A percentile compares a stretch with the other conserved stretches of the same genome.
These are phyloP conservation scores for Scolanthus callimorphus DNA, from an alignment of 92 coral and sea anemone species.

Conservation along the genomic window DNA sequence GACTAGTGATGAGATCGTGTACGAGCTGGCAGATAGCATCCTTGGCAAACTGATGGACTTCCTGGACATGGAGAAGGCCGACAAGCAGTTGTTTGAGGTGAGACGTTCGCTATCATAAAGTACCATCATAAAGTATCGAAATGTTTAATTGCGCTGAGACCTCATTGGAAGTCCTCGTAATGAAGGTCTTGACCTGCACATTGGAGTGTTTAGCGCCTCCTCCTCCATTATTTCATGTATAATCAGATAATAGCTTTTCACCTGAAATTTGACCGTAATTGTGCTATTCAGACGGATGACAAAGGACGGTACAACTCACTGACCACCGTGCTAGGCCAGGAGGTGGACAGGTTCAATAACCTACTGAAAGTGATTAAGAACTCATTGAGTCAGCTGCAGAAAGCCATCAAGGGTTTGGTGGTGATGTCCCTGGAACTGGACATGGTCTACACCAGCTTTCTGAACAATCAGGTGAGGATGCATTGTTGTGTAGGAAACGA, in stretches of 20 bases:
- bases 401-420: slow-evolving; percentile 97
- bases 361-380: slow-evolving; percentile 91
- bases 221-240: no score
- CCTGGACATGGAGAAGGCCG: slow-evolving; percentile 96
- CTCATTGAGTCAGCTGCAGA: slow-evolving; percentile 88
- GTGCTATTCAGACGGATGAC: slow-evolving; percentile 76
- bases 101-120: no score
- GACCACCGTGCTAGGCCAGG: slow-evolving; percentile 95
- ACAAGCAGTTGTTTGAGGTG: slow-evolving; percentile 81
- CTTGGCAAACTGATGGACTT: slow-evolving; percentile 79
- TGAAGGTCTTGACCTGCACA: no score
- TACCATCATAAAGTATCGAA: no score
- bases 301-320: slow-evolving; percentile 92
- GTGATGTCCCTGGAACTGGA: slow-evolving; percentile 99
- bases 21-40: slow-evolving; percentile 93
- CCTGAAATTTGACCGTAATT: no score
- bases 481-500: no score
- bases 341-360: slow-evolving; percentile 91
- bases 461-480: slow-evolving; percentile 92
- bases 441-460: slow-evolving; percentile 94
- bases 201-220: no score
- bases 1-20: slow-evolving; percentile 97
- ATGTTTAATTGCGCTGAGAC: no score
- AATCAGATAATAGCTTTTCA: no score
- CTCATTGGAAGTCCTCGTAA: no score